phyloP scores from a whole-genome alignment of 2,888 invertebrate genomes.

The Tethea ocularis region DNA sequence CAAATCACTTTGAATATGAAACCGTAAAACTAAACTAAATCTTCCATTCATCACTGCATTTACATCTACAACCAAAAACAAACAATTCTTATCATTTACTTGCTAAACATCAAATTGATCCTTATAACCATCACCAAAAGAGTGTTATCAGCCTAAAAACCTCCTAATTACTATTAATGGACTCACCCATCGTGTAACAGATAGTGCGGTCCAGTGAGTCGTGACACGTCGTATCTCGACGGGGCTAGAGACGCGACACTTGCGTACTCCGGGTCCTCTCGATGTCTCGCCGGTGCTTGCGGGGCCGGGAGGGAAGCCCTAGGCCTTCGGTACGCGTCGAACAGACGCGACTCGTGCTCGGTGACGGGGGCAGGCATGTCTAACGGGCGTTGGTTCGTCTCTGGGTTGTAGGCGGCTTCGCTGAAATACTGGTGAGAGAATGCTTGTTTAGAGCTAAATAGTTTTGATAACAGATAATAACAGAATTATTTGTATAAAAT shows the following conservation, averaged over 20 bases:
- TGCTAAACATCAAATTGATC: neutral
- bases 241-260: slow-evolving; percentile 73
- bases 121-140: neutral
- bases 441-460: no score
- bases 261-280: slow-evolving; percentile 77
- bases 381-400: slow-evolving; percentile 88
- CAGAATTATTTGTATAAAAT: no score
- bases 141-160: neutral
- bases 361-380: slow-evolving; percentile 77
- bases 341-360: slow-evolving; percentile 79
- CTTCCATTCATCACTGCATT: slow-evolving; percentile 8
- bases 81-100: neutral
- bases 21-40: neutral
- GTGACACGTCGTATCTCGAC: slow-evolving; percentile 61
- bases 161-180: neutral
- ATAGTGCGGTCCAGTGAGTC: slow-evolving; percentile 63
- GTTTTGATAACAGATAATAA: neutral
- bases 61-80: neutral
- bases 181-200: slow-evolving; percentile 74
- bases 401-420: slow-evolving; percentile 95
- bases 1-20: neutral
- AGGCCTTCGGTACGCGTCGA: slow-evolving; percentile 77
- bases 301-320: slow-evolving; percentile 70
- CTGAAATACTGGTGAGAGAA: slow-evolving; percentile 89
- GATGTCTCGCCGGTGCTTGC: slow-evolving; percentile 58